Base-by-base conservation (phyloP, 2,113 vertebrate species). In the Campylomormyrus numenius region DNA sequence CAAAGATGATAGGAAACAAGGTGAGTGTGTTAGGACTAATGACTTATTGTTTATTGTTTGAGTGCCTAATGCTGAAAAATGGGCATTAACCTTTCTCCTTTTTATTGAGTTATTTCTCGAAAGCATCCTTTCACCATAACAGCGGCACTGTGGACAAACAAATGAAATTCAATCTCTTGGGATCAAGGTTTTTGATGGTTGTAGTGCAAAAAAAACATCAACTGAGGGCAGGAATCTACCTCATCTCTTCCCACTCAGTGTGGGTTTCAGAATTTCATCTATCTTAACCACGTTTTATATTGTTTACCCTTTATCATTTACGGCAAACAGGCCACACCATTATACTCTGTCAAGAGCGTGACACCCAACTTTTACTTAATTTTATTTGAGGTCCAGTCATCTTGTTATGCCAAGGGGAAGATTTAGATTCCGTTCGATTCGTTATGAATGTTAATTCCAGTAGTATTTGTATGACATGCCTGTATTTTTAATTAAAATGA, bases 21-120 rank as follows among this genome's bases (percentile, higher is more conserved):
- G 7, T 84, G 77, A 58, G 89, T 53, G 39, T 46, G 56, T 31
- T 31, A 53, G 3, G 17, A 58, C 52, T 35, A 89, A 84, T 42
- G 39, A 35, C 39, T 83, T n/a, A 85, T 42, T 89, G 89, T 89
- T 84, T 89, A 56, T 84, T 84, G 31, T 89, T 84, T 5, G 39
- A 42, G 50, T 21, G 24, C 21, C 56, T 39, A 35, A 45, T 58
- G 92, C 42, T 24, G 53, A 24, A 56, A 42, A 89, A 74, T 50
- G 39, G 42, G 27, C 46, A 80, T 7, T 70, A 11, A 24, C 62
- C 58, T 88, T 49, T 70, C 42, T 88, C n/a, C 46, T 85, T 88
- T 46, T 88, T 49, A 27, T 5, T 35, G 27, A 52, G 13, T 52
- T 35, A 53, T 52, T 87, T 52, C 50, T 53, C 21, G 15, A 89